These are phyloP conservation scores for Tenualosa thibaudeaui DNA, from an alignment of 2,797 vertebrate genomes.

Conservation along the genomic window DNA sequence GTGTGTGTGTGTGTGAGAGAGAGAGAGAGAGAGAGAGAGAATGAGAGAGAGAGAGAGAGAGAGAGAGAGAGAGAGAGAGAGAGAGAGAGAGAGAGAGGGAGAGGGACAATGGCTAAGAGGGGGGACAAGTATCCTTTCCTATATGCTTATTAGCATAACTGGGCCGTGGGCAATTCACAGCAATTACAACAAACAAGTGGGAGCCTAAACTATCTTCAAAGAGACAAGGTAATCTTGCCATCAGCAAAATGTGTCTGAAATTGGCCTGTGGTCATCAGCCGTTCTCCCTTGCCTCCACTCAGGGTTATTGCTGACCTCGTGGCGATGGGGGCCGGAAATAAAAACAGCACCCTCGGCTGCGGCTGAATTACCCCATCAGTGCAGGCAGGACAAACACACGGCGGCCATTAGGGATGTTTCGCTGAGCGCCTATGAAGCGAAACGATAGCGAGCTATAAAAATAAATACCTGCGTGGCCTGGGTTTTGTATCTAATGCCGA, in stretches of 20 bases:
- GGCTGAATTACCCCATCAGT: conserved; percentile 5
- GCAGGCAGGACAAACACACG: not conserved
- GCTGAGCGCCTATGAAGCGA: not conserved
- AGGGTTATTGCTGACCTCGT: not conserved
- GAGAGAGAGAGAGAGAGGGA: not conserved
- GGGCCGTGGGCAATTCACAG: conserved; percentile 28
- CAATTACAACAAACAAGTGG: conserved; percentile 33
- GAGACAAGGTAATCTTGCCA: conserved; percentile 24
- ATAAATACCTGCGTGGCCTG: not conserved
- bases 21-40: not conserved
- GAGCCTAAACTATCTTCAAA: not conserved
- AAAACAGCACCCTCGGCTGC: conserved; percentile 16
- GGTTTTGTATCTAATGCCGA: not conserved
- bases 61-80: not conserved
- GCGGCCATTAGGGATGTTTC: conserved; percentile 14
- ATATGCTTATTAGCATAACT: conserved; percentile 33
- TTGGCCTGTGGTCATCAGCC: conserved; percentile 31
- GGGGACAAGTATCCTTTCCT: not conserved
- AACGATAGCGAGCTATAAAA: conserved; percentile 8
- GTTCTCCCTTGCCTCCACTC: not conserved
- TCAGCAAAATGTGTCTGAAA: conserved; percentile 40
- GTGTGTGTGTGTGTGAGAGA: not conserved
- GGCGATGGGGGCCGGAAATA: not conserved
- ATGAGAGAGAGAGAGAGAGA: not conserved
- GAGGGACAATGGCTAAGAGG: not conserved